These are phyloP conservation scores for Crotalus viridis DNA, from an alignment of 2,113 vertebrate genomes.

Conservation along the genomic window DNA sequence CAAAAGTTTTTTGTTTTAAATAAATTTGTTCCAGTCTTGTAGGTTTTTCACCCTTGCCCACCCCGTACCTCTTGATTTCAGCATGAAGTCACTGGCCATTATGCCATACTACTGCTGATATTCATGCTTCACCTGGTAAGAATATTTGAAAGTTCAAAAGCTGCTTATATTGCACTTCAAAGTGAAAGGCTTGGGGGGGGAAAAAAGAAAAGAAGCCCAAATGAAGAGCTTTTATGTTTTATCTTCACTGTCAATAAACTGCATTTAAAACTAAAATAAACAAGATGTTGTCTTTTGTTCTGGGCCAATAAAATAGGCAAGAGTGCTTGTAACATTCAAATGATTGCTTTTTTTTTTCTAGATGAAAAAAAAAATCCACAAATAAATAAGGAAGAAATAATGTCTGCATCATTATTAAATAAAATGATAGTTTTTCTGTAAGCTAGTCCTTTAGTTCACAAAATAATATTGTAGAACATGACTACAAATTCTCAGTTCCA, in stretches of 20 bases:
- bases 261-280: constrained; percentile 64
- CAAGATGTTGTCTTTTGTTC: constrained; percentile 58
- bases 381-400: constrained; percentile 6
- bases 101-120: constrained; percentile 37
- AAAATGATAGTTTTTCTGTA: background rate
- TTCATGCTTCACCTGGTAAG: constrained; percentile 44
- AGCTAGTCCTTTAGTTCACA: background rate
- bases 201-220: constrained; percentile 56
- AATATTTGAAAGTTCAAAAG: constrained; percentile 64
- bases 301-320: constrained; percentile 51
- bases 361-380: background rate
- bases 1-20: constrained; percentile 45
- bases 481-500: background rate
- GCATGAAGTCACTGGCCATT: constrained; percentile 54
- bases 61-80: background rate
- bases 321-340: constrained; percentile 52
- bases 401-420: background rate
- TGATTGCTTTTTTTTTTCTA: constrained; percentile 50
- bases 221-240: constrained; percentile 64
- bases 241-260: constrained; percentile 65
- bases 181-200: constrained; percentile 20
- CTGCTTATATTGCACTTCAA: constrained; percentile 60
- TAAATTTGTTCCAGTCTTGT: constrained; percentile 44
- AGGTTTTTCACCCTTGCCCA: background rate
- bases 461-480: background rate